phyloP scores from a whole-genome alignment of 2,113 vertebrate species.

The Dipodomys merriami region DNA sequence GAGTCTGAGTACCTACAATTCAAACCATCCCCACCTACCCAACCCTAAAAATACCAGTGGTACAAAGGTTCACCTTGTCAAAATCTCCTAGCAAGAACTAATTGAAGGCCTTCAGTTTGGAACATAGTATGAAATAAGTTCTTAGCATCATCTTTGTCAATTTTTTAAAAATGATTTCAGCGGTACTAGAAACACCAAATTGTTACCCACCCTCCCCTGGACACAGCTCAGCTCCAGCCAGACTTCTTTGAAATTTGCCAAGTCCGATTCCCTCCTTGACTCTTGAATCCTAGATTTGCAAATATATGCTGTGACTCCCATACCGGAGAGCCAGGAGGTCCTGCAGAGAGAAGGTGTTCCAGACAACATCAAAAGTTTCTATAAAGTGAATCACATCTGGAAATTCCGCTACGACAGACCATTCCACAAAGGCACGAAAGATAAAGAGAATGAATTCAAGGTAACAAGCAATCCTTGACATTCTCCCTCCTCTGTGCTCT shows the following conservation, averaged over 20 bases:
- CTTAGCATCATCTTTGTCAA: neutral
- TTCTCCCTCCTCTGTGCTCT: neutral
- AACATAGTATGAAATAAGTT: neutral
- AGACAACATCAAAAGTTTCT: slow-evolving; percentile 99
- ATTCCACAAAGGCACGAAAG: slow-evolving; percentile 98
- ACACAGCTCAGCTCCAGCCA: neutral
- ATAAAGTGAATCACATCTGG: slow-evolving; percentile 99
- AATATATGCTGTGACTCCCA: slow-evolving; percentile 98
- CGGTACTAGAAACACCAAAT: neutral
- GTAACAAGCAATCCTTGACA: slow-evolving; percentile 78
- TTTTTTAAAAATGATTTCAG: neutral
- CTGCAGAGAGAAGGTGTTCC: slow-evolving; percentile 97
- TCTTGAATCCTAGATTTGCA: slow-evolving; percentile 91
- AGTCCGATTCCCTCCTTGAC: slow-evolving; percentile 86
- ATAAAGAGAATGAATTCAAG: slow-evolving; percentile 99
- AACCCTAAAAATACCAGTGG: neutral
- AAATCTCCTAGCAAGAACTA: neutral
- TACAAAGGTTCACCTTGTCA: neutral
- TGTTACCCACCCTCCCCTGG: neutral
- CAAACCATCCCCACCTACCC: neutral
- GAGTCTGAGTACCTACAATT: neutral
- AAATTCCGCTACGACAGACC: slow-evolving; percentile 97
- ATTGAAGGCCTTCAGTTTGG: neutral
- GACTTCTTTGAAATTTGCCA: neutral
- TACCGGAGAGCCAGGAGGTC: slow-evolving; percentile 97